Evolutionary conservation across 2,888 invertebrate species (phyloP).

Genomic region (Hypomecis atomaria): DNA sequence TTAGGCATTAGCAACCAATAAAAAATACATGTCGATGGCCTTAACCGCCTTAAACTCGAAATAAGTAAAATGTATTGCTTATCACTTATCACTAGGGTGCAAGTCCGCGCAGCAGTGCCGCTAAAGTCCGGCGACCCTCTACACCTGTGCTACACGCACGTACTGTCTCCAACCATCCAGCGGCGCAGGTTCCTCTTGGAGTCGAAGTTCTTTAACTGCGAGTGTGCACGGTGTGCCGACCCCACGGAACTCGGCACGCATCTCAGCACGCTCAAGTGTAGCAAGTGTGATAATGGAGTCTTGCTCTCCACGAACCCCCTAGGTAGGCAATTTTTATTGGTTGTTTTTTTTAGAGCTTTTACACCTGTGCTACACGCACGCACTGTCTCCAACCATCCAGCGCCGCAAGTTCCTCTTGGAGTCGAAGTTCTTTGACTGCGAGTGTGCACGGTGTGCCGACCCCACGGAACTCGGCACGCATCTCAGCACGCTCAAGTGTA

Average conservation of each 20-base stretch:
- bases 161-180: slow-evolving; percentile 88
- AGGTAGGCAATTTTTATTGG: slow-evolving; percentile 74
- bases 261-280: slow-evolving; percentile 91
- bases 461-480: slow-evolving; percentile 92
- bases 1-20: too few species aligned
- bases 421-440: slow-evolving; percentile 92
- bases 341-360: slow-evolving; percentile 74
- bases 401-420: slow-evolving; percentile 88
- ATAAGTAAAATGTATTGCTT: neutral
- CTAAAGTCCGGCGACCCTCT: slow-evolving; percentile 87
- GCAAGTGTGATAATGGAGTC: slow-evolving; percentile 89
- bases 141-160: slow-evolving; percentile 90
- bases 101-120: slow-evolving; percentile 87
- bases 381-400: slow-evolving; percentile 88
- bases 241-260: slow-evolving; percentile 92
- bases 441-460: slow-evolving; percentile 90
- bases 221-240: slow-evolving; percentile 90
- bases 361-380: slow-evolving; percentile 90
- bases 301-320: slow-evolving; percentile 87
- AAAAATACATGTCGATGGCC: too few species aligned
- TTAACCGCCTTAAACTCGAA: neutral
- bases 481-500: slow-evolving; percentile 91
- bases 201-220: slow-evolving; percentile 92
- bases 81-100: slow-evolving; percentile 77
- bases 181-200: slow-evolving; percentile 88